Evolutionary conservation across 2,888 invertebrate genomes (phyloP).

Genomic region (Drosophila nigricruria): DNA sequence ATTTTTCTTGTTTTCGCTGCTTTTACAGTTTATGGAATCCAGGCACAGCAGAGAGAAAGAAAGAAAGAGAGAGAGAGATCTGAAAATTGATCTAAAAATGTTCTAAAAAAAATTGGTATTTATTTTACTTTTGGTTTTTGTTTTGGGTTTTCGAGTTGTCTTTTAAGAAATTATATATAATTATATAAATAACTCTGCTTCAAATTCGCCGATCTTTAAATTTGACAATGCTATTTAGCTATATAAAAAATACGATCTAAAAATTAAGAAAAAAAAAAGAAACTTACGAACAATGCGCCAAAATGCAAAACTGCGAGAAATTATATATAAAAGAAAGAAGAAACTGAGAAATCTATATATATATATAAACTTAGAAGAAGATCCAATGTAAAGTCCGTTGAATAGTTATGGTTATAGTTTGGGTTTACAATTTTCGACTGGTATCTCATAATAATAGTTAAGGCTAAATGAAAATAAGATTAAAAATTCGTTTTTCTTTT

Average conservation of each 20-base stretch:
- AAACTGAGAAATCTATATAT: constrained; percentile 40
- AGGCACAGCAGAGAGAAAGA: neutral
- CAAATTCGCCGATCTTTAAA: constrained; percentile 28
- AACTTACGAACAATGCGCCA: constrained; percentile 63
- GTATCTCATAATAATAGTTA: constrained; percentile 70
- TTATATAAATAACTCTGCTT: constrained; percentile 14
- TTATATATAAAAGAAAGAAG: constrained; percentile 9
- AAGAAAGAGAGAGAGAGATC: neutral
- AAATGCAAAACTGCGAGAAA: constrained; percentile 55
- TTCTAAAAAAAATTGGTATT: neutral
- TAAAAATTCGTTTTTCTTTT: neutral
- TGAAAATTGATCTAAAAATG: neutral
- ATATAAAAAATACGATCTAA: constrained; percentile 39
- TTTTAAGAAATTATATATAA: constrained; percentile 7
- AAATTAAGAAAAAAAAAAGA: constrained; percentile 41
- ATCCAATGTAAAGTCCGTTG: constrained; percentile 44
- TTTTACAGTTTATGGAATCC: constrained; percentile 12
- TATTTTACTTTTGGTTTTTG: neutral
- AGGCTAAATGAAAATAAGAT: constrained; percentile 50
- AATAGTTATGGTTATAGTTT: constrained; percentile 53
- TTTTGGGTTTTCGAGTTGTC: constrained; percentile 1
- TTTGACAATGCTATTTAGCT: constrained; percentile 45
- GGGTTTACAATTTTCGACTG: constrained; percentile 68
- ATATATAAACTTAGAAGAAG: constrained; percentile 15
- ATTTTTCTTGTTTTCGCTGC: constrained; percentile 4